Conservation (phyloP, 2,888 invertebrate genomes). For the Eumacrocentrus americanus region DNA sequence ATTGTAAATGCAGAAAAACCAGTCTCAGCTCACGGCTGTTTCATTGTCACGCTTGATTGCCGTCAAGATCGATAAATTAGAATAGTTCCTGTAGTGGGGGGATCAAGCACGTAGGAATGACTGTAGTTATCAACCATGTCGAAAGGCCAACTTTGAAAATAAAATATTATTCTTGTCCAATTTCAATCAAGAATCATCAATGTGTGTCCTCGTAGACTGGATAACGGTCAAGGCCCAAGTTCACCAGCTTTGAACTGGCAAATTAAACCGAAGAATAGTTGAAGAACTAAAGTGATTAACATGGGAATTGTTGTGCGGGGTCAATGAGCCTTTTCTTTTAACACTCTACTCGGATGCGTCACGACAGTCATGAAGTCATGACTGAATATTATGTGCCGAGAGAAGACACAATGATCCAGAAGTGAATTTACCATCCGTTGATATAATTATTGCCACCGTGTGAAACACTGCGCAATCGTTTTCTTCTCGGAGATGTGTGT, state of each 20-base stretch:
- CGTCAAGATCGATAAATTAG: constrained; percentile 4
- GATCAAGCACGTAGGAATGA: not conserved
- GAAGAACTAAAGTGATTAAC: constrained; percentile 3
- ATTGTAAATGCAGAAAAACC: constrained; percentile 23
- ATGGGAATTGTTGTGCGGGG: constrained; percentile 22
- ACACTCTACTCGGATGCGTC: not conserved
- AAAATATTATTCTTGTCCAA: too few species aligned
- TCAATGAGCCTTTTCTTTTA: constrained; percentile 29
- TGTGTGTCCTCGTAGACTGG: not conserved
- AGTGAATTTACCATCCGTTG: constrained; percentile 5
- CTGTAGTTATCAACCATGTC: not conserved
- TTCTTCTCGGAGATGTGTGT: too few species aligned
- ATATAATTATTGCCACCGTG: too few species aligned
- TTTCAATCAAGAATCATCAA: too few species aligned
- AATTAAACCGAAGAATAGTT: constrained; percentile 9
- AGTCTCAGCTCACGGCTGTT: constrained; percentile 8
- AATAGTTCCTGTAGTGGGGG: not conserved
- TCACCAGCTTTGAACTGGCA: constrained; percentile 5
- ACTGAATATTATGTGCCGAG: too few species aligned
- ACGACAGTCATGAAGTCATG: too few species aligned
- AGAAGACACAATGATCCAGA: too few species aligned
- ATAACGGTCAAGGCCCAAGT: not conserved
- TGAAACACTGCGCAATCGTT: too few species aligned
- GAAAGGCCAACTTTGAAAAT: not conserved
- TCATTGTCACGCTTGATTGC: constrained; percentile 22